Percentiles rank a stretch among this genome's conserved stretches.
These are phyloP conservation scores for Dasypus novemcinctus DNA, from an alignment of 2,113 vertebrate genomes.

Conservation along the genomic window DNA sequence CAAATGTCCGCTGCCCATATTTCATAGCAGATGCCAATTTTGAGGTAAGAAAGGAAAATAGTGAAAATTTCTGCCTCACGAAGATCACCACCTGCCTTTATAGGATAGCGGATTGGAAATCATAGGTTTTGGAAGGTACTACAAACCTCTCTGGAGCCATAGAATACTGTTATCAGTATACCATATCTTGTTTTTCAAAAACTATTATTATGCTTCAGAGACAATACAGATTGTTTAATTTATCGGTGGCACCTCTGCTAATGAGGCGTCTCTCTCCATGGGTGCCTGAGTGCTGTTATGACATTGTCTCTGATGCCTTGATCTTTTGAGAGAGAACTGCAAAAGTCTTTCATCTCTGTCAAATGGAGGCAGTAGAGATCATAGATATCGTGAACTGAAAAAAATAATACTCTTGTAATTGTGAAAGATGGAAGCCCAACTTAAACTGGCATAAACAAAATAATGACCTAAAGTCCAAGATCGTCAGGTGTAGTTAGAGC, in stretches of 20 bases:
- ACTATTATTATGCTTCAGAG: not conserved
- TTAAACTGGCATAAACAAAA: not conserved
- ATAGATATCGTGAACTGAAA: not conserved
- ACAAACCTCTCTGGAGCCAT: not conserved
- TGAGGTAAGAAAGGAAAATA: not conserved
- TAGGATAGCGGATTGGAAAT: not conserved
- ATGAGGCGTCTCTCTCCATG: not conserved
- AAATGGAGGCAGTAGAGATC: not conserved
- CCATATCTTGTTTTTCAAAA: not conserved
- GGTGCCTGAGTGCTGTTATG: not conserved
- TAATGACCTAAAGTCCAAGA: not conserved
- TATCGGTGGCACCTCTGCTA: not conserved
- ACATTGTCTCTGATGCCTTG: not conserved
- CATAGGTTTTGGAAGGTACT: not conserved
- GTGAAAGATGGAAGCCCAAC: not conserved
- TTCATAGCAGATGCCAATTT: not conserved
- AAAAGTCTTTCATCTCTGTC: not conserved
- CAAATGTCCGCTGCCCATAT: not conserved
- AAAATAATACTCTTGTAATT: not conserved
- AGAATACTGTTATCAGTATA: not conserved
- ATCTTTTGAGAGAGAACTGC: not conserved
- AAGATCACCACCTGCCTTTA: not conserved
- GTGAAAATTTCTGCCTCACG: not conserved
- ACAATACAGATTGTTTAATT: not conserved
- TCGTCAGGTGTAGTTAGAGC: not conserved